phyloP scores from a whole-genome alignment of 2,797 vertebrate genomes.

The Sylvia borin region DNA sequence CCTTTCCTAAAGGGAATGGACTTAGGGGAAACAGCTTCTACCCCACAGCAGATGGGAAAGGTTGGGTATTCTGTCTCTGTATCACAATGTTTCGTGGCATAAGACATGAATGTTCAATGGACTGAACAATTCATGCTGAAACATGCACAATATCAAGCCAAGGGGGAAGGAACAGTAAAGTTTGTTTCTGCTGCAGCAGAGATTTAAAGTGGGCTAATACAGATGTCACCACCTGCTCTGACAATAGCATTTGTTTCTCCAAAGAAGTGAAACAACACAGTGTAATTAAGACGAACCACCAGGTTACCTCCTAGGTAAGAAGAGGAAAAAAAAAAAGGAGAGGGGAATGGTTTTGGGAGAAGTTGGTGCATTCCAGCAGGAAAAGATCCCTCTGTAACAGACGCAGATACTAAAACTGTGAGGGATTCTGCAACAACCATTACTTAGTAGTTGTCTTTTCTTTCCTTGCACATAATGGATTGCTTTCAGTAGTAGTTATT shows the following conservation, averaged over 20 bases:
- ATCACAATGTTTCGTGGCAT: neutral
- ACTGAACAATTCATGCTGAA: neutral
- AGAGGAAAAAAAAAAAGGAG: neutral
- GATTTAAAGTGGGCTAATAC: neutral
- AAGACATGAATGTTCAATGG: neutral
- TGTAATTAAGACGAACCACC: neutral
- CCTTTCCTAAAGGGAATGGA: neutral
- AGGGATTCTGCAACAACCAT: neutral
- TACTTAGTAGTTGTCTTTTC: neutral
- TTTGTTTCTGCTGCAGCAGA: neutral
- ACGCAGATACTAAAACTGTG: neutral
- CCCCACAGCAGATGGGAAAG: neutral
- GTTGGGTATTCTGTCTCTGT: neutral
- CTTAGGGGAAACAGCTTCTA: neutral
- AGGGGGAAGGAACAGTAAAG: neutral
- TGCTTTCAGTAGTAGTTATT: neutral
- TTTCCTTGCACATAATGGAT: neutral
- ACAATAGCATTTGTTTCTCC: neutral
- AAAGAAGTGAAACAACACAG: neutral
- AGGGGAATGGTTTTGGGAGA: accelerated
- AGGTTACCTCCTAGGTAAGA: neutral
- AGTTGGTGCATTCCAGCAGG: neutral
- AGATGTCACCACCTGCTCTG: neutral
- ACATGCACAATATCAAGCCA: neutral
- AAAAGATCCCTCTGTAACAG: neutral